Base-by-base conservation (phyloP, 2,113 vertebrate species). In the Spea multiplicata region DNA sequence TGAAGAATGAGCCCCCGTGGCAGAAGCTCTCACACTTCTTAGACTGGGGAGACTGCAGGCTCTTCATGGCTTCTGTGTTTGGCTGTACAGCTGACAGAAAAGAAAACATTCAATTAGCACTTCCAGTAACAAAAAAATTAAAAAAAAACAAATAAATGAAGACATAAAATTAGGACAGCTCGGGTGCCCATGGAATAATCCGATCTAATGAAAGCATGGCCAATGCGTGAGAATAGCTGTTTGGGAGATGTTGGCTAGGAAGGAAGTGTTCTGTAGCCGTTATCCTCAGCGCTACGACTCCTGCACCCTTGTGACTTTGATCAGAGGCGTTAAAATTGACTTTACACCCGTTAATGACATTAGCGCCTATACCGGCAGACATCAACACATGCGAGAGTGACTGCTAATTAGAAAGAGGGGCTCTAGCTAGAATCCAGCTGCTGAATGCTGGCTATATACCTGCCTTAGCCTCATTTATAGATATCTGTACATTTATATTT, bases 271-370 rank as follows among this genome's bases (percentile, higher is more conserved):
- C 45, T 8, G 6, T 6, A 6, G 59, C 4, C 65, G 72, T 65
- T 65, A 30, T 66, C 50, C 14, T 66, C 48, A 46, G 65, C 69
- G 71, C 14, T n/a, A n/a, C 57, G 53, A 69, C 66, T 30, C 73
- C 50, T 73, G 77, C 17, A 57, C 70, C 77, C 77, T 73, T 66
- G 64, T 80, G 70, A 80, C 77, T 79, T 78, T 65, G 49, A 66
- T 66, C 16, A 45, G 50, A 80, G 77, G 70, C 62, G 59, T 73
- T 67, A 72, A 46, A 44, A 79, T 48, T 79, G 77, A 80, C 77
- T 80, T 80, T 67, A 47, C 62, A 80, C 64, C 76, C 73, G 64
- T 73, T 30, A 80, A 80, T 80, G 77, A 52, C 70, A 80, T 80
- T 80, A 80, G 77, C 12, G 49, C 13, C 67, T 64, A 62, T 77